A percentile compares a stretch with the other conserved stretches of the same genome.
phyloP scores from a whole-genome alignment of 2,888 invertebrate species.

The Heteromurus nitidus region DNA sequence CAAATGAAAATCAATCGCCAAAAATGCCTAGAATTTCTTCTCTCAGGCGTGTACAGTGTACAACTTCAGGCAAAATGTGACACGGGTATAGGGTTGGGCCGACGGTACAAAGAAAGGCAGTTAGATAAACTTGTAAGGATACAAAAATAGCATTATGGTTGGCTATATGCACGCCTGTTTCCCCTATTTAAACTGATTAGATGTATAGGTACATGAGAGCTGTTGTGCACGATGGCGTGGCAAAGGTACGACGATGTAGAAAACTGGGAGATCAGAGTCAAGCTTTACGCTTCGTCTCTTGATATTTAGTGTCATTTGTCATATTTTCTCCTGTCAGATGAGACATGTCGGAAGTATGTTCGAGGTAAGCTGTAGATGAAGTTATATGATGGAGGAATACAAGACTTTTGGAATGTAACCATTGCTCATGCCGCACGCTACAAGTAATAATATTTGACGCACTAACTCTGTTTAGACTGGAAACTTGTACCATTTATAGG shows the following conservation, averaged over 20 bases:
- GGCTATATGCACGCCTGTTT: no score
- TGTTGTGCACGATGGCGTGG: not conserved
- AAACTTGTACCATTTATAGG: no score
- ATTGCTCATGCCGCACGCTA: not conserved
- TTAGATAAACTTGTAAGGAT: no score
- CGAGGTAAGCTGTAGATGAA: not conserved
- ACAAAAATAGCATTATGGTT: no score
- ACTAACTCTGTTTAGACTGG: no score
- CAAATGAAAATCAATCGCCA: conserved; percentile 74
- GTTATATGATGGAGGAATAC: not conserved
- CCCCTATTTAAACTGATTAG: no score
- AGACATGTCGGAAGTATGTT: not conserved
- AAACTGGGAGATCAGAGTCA: conserved; percentile 10
- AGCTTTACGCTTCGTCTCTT: conserved; percentile 59
- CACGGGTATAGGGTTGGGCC: no score
- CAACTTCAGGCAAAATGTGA: no score
- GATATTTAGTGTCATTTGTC: conserved; percentile 70
- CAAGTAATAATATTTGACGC: not conserved
- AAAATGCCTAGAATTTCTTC: no score
- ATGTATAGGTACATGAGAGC: no score
- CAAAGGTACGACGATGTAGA: not conserved
- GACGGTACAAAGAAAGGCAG: no score
- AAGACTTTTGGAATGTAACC: not conserved
- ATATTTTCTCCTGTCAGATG: conserved; percentile 67
- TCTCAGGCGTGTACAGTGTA: no score